phyloP scores from a whole-genome alignment of 2,113 vertebrate genomes.

The Rattus rattus region DNA sequence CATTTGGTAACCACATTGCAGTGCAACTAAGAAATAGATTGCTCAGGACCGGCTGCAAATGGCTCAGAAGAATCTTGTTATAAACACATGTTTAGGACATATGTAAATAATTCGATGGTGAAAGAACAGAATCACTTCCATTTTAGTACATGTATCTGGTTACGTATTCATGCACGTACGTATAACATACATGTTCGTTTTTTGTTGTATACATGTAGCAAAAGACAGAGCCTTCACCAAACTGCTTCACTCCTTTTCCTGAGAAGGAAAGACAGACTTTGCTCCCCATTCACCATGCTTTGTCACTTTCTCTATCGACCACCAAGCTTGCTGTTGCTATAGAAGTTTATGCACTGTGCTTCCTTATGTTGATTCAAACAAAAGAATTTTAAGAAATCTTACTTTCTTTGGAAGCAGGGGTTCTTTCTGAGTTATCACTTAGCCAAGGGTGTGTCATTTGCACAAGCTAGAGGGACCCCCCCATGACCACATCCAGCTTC shows the following conservation, averaged over 20 bases:
- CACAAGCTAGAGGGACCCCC: neutral
- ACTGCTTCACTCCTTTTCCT: neutral
- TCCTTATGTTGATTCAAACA: conserved; percentile 19
- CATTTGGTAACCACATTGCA: neutral
- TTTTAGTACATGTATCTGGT: neutral
- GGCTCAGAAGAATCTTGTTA: neutral
- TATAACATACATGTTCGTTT: neutral
- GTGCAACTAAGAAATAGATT: neutral
- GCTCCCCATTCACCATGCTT: neutral
- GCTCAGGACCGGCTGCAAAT: neutral
- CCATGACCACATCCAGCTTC: neutral
- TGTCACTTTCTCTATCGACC: neutral
- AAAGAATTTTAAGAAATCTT: neutral
- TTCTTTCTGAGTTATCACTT: neutral
- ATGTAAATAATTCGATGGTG: neutral
- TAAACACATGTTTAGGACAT: neutral
- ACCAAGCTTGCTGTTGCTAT: neutral
- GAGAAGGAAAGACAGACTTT: neutral
- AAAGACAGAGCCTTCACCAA: neutral
- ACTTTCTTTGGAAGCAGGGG: neutral
- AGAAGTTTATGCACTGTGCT: neutral
- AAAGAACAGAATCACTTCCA: neutral
- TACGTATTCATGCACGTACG: no score
- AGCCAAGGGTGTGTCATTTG: neutral
- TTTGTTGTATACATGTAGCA: neutral